phyloP scores from a whole-genome alignment of 2,113 vertebrate genomes.

The Sorex fumeus region DNA sequence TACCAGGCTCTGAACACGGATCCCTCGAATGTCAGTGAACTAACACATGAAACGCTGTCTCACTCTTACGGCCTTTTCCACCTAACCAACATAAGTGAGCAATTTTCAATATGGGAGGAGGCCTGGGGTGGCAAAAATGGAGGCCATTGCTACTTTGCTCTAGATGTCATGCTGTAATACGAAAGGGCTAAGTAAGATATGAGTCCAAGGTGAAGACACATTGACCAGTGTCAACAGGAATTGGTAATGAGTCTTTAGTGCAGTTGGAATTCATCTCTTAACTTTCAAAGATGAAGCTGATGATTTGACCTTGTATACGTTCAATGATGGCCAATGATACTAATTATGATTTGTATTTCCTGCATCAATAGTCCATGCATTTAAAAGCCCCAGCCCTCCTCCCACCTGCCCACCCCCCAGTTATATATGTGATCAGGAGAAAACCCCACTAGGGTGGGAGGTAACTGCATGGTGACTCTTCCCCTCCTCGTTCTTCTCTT shows the following conservation, averaged over 20 bases:
- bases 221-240: background rate
- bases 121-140: background rate
- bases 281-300: constrained; percentile 20
- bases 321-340: background rate
- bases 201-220: background rate
- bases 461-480: background rate
- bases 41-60: background rate
- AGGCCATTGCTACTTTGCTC: background rate
- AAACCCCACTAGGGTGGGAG: background rate
- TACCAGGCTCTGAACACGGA: background rate
- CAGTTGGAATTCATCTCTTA: background rate
- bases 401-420: too few relatives aligned
- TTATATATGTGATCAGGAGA: background rate
- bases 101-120: background rate
- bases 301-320: background rate
- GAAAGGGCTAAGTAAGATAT: background rate
- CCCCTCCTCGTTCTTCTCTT: background rate
- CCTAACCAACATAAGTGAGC: background rate
- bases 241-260: background rate
- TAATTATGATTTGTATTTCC: background rate
- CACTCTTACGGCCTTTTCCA: background rate
- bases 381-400: too few relatives aligned
- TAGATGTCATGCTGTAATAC: background rate
- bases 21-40: background rate
- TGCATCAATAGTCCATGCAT: background rate